These are phyloP conservation scores for Diachrysia chrysitis DNA, from an alignment of 2,888 invertebrate species.

Conservation along the genomic window DNA sequence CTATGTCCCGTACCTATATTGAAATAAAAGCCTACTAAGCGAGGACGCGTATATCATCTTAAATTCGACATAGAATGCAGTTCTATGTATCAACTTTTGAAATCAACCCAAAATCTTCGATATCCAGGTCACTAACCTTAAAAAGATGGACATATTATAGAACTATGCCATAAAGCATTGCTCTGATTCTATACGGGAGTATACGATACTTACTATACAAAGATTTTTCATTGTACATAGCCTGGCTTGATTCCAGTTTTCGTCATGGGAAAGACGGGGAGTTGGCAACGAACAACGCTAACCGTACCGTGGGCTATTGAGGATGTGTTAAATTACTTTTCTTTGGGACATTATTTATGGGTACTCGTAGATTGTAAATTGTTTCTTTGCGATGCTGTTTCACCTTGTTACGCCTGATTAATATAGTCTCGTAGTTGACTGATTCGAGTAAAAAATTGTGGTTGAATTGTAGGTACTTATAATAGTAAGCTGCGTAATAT, in stretches of 20 bases:
- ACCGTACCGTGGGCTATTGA: constrained; percentile 53
- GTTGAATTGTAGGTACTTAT: too few relatives aligned
- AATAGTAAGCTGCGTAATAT: too few relatives aligned
- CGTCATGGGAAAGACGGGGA: constrained; percentile 64
- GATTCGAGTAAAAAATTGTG: too few relatives aligned
- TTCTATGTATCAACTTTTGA: background rate
- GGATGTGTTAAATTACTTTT: constrained; percentile 63
- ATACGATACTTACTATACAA: constrained; percentile 58
- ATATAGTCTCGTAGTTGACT: constrained; percentile 11
- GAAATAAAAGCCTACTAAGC: too few relatives aligned
- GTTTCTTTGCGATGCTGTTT: constrained; percentile 31
- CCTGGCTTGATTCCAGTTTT: constrained; percentile 75
- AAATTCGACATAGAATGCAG: background rate
- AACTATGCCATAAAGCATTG: constrained; percentile 32
- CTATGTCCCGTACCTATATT: too few relatives aligned
- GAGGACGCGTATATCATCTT: background rate
- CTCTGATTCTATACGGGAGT: constrained; percentile 62
- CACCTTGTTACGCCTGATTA: constrained; percentile 30
- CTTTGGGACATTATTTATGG: constrained; percentile 47
- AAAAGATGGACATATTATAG: constrained; percentile 38
- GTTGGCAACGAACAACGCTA: constrained; percentile 62
- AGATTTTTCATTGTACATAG: constrained; percentile 72
- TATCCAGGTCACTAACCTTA: constrained; percentile 35
- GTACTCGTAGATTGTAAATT: constrained; percentile 35
- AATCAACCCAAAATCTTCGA: constrained; percentile 9